phyloP scores from a whole-genome alignment of 2,888 invertebrate species.

The Drepanosiphum platanoidis region DNA sequence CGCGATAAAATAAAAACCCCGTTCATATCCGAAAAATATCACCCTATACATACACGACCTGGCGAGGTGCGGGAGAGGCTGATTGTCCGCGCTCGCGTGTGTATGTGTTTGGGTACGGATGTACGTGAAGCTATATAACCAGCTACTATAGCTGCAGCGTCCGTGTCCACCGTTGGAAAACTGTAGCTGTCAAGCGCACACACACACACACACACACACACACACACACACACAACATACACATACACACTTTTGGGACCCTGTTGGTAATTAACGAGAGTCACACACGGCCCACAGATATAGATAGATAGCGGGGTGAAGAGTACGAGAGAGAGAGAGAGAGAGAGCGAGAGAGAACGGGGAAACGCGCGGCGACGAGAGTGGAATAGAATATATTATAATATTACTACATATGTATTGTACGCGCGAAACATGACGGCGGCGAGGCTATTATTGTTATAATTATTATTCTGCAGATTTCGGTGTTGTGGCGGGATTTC shows the following conservation, averaged over 20 bases:
- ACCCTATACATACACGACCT: background rate
- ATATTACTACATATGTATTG: conserved; percentile 51
- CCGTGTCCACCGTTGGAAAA: conserved; percentile 34
- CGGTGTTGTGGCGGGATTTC: conserved; percentile 22
- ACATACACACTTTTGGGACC: conserved; percentile 1
- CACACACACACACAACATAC: background rate
- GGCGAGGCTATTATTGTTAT: conserved; percentile 41
- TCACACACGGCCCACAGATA: conserved; percentile 1
- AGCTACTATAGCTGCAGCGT: background rate
- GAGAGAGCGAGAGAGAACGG: background rate
- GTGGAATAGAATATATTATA: conserved; percentile 23
- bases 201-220: background rate
- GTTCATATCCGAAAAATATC: background rate
- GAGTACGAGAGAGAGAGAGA: background rate
- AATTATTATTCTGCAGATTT: conserved; percentile 31
- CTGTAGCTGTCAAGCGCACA: conserved; percentile 49
- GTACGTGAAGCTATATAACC: conserved; percentile 3
- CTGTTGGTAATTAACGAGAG: conserved; percentile 43
- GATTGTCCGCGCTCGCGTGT: background rate
- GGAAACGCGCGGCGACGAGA: background rate
- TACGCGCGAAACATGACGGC: conserved; percentile 29
- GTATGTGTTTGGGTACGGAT: conserved; percentile 10
- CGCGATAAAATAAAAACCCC: background rate
- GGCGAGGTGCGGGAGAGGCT: background rate
- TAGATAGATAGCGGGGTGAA: background rate